A percentile compares a stretch with the other conserved stretches of the same genome.
Conservation (phyloP, 2,797 vertebrate species). For the Pipistrellus nathusii region DNA sequence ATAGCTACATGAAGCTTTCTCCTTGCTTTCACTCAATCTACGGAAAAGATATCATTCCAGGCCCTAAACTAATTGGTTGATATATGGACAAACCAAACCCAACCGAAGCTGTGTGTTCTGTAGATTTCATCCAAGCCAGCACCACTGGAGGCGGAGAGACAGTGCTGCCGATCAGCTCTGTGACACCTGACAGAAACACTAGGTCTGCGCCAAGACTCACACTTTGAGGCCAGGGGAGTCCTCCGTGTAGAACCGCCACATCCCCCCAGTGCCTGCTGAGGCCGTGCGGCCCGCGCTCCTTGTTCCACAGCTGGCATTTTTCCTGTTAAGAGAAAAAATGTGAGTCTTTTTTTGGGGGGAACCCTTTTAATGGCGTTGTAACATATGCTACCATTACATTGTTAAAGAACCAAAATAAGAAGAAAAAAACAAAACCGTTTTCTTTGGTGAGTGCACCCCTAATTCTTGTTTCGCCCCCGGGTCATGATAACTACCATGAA, state of each 20-base stretch:
- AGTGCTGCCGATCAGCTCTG: neutral
- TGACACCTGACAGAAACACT: neutral
- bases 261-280: constrained; percentile 97
- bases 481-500: neutral
- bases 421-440: neutral
- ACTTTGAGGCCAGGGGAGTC: constrained; percentile 99
- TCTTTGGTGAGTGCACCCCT: neutral
- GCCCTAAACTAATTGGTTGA: neutral
- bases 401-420: neutral
- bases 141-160: neutral
- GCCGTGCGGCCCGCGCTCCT: constrained; percentile 95
- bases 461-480: neutral
- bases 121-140: neutral
- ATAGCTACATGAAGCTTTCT: neutral
- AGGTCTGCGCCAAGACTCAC: constrained; percentile 88
- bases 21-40: neutral
- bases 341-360: neutral
- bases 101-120: accelerated
- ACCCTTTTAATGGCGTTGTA: neutral
- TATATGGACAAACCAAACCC: neutral
- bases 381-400: neutral
- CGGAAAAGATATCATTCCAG: neutral
- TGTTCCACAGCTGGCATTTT: constrained; percentile 96
- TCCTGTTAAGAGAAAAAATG: constrained; percentile 88
- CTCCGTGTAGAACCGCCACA: constrained; percentile 99